phyloP scores from a whole-genome alignment of 2,797 vertebrate genomes.

The Alauda arvensis region DNA sequence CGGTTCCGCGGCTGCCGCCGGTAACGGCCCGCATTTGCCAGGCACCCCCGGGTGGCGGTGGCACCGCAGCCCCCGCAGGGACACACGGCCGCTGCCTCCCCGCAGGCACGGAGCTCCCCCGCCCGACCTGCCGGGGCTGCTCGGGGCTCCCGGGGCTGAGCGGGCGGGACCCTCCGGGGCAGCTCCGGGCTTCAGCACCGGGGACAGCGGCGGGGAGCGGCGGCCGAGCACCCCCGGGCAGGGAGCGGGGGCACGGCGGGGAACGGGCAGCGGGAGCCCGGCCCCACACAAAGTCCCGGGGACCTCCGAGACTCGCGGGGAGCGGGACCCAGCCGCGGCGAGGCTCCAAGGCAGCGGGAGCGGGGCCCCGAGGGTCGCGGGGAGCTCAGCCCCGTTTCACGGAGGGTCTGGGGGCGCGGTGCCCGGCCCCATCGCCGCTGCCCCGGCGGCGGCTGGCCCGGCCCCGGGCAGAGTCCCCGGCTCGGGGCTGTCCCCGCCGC shows the following conservation, averaged over 20 bases:
- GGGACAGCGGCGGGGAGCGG: constrained; percentile 2
- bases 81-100: neutral
- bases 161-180: too few relatives aligned
- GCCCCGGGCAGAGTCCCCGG: neutral
- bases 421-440: neutral
- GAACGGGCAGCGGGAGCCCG: neutral
- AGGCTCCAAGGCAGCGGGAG: neutral
- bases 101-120: too few relatives aligned
- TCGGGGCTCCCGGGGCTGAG: neutral
- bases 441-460: neutral
- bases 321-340: too few relatives aligned
- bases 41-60: fast-evolving
- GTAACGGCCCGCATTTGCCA: neutral
- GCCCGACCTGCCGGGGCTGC: neutral
- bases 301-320: neutral
- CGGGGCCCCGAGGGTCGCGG: neutral
- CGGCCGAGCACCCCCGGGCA: neutral
- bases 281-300: neutral
- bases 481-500: neutral
- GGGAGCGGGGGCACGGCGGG: neutral
- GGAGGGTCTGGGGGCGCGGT: neutral
- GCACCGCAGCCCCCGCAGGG: neutral
- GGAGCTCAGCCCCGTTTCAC: neutral
- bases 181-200: neutral
- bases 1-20: neutral